Conservation (phyloP, 2,113 vertebrate genomes). For the Hyaena hyaena region DNA sequence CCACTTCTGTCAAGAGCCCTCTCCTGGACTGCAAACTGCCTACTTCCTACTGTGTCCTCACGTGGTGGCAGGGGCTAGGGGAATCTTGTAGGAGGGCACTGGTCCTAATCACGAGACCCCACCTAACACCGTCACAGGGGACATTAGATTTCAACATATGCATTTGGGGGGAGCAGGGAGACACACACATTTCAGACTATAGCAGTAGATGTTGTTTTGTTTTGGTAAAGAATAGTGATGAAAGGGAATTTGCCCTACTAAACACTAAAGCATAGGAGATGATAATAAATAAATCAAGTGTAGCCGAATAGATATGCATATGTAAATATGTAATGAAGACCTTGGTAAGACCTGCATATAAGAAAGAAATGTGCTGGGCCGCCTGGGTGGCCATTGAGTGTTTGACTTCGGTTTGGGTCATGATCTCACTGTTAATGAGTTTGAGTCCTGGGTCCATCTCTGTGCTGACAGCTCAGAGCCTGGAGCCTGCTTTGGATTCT, state of each 20-base stretch:
- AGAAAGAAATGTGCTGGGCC: background rate
- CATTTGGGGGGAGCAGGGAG: background rate
- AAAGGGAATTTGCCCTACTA: background rate
- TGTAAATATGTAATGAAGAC: background rate
- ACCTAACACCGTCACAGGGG: background rate
- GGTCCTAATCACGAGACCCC: background rate
- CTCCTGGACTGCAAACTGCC: background rate
- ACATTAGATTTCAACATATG: background rate
- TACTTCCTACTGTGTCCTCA: background rate
- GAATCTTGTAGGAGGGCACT: background rate
- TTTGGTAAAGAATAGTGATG: constrained; percentile 2
- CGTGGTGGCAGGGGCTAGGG: background rate
- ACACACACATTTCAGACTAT: background rate
- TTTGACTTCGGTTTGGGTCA: too few relatives aligned
- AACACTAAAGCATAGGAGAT: background rate
- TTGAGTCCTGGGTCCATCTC: too few relatives aligned
- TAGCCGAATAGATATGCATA: background rate
- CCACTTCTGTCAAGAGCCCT: background rate
- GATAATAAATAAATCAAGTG: background rate
- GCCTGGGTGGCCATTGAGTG: too few relatives aligned
- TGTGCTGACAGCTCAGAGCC: too few relatives aligned
- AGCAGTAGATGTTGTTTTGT: background rate
- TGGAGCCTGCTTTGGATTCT: too few relatives aligned
- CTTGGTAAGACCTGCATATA: background rate
- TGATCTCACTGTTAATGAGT: too few relatives aligned